These are phyloP conservation scores for Drosophila busckii DNA, from an alignment of 1,140 invertebrate species.

Conservation along the genomic window DNA sequence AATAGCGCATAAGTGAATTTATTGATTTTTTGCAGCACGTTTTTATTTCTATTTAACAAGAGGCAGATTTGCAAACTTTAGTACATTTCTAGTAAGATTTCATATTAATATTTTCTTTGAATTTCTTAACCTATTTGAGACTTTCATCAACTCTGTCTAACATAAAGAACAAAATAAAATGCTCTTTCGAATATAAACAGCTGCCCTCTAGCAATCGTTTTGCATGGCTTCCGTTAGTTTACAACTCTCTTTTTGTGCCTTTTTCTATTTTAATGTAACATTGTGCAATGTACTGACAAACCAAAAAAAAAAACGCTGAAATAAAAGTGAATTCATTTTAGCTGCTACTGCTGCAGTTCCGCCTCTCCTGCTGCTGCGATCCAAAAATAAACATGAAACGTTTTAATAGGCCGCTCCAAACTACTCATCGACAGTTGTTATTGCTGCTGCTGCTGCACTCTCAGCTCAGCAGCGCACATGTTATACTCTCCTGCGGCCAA, in stretches of 20 bases:
- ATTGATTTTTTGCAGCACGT: conserved; percentile 40
- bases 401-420: conserved; percentile 59
- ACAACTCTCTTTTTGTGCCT: conserved; percentile 70
- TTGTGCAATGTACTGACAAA: too few species aligned
- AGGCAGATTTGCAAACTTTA: too few species aligned
- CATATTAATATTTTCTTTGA: too few species aligned
- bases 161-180: too few species aligned
- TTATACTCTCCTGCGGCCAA: conserved; percentile 34
- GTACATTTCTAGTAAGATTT: too few species aligned
- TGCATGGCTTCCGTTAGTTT: conserved; percentile 41
- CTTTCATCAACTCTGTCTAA: too few species aligned
- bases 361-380: conserved; percentile 10
- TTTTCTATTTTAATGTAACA: too few species aligned
- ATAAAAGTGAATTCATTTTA: conserved; percentile 61
- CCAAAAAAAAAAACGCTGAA: conserved; percentile 39
- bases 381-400: conserved; percentile 69
- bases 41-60: conserved; percentile 25
- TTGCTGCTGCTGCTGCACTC: conserved; percentile 29
- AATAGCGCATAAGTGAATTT: conserved; percentile 19
- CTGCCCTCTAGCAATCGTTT: too few species aligned
- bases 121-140: too few species aligned
- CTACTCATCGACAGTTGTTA: conserved; percentile 12
- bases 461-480: conserved; percentile 15
- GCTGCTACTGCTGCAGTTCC: conserved; percentile 18
- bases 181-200: too few species aligned